These are phyloP conservation scores for Acipenser oxyrinchus DNA, from an alignment of 2,797 vertebrate species.

Conservation along the genomic window DNA sequence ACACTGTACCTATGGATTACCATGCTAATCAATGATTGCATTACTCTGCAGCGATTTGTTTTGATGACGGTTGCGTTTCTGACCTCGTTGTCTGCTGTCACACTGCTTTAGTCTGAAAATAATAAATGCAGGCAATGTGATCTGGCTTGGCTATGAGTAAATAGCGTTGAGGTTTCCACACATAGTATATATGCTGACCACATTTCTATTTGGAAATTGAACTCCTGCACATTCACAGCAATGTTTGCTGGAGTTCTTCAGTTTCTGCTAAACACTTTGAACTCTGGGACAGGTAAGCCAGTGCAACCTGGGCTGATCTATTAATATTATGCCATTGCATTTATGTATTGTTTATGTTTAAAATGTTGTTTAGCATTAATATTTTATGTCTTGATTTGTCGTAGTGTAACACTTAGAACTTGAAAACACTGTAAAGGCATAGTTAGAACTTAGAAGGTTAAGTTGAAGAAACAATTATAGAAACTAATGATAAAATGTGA, in stretches of 20 bases:
- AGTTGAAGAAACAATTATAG: neutral
- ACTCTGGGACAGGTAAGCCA: slow-evolving; percentile 59
- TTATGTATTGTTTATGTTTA: neutral
- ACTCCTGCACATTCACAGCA: slow-evolving; percentile 23
- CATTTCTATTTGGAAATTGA: neutral
- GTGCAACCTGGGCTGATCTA: neutral
- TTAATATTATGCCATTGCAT: neutral
- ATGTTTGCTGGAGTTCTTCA: slow-evolving; percentile 59
- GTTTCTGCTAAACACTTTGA: slow-evolving; percentile 48
- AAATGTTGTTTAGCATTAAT: neutral
- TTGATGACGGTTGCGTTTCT: slow-evolving; percentile 45
- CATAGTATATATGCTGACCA: too few relatives aligned
- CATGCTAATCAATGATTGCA: slow-evolving; percentile 46
- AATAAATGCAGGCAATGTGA: too few relatives aligned
- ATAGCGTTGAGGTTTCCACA: too few relatives aligned
- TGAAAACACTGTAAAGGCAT: neutral
- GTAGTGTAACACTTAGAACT: neutral
- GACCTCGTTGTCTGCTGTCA: slow-evolving; percentile 39
- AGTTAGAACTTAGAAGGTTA: neutral
- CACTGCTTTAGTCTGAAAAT: neutral
- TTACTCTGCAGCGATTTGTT: slow-evolving; percentile 58
- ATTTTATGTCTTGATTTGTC: neutral
- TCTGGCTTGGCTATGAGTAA: too few relatives aligned
- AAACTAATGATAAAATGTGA: too few relatives aligned
- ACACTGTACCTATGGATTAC: slow-evolving; percentile 24